A percentile compares a stretch with the other conserved stretches of the same genome.
phyloP scores from a whole-genome alignment of 2,113 vertebrate species.

The Myotis davidii region DNA sequence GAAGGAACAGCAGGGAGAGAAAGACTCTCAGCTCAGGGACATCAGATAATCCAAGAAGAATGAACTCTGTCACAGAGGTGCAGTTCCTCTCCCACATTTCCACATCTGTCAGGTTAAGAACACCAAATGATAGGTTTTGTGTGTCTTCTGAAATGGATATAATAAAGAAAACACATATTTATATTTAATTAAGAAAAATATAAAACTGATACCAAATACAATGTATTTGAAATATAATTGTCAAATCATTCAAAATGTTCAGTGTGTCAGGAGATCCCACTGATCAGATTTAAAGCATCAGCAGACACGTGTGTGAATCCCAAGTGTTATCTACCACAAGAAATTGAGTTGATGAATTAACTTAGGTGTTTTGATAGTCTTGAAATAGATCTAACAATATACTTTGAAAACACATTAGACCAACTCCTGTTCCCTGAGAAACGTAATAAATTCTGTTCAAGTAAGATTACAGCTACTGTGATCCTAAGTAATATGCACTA shows the following conservation, averaged over 20 bases:
- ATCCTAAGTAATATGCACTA: background rate
- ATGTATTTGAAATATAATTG: background rate
- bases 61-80: background rate
- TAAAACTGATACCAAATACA: background rate
- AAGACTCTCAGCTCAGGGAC: background rate
- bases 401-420: background rate
- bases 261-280: accelerated
- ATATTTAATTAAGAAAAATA: background rate
- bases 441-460: background rate
- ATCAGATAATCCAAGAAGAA: constrained; percentile 49
- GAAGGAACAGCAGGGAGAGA: constrained; percentile 45
- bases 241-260: background rate
- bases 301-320: background rate
- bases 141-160: background rate
- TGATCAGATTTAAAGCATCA: background rate
- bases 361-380: background rate
- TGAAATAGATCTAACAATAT: background rate
- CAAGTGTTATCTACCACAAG: background rate
- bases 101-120: background rate
- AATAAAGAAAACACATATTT: background rate
- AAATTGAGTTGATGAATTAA: background rate
- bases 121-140: background rate
- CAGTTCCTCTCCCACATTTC: constrained; percentile 25
- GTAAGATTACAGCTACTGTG: background rate
- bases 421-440: background rate